Conservation (phyloP, 2,113 vertebrate species). For the Semicossyphus pulcher region DNA sequence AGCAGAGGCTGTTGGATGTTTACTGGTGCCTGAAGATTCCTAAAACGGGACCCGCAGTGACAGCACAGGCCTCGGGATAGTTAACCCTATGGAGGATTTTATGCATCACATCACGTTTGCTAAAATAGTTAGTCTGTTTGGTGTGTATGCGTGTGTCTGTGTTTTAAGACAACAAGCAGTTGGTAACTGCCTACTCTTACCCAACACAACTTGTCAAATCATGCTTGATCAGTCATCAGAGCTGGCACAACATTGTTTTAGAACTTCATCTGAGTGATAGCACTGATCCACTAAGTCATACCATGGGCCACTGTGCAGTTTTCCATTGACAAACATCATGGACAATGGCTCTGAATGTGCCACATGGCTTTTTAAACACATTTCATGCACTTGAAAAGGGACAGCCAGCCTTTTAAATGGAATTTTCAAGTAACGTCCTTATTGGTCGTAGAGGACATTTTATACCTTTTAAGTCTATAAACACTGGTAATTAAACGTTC, state of each 20-base stretch:
- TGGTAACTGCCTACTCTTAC: not conserved
- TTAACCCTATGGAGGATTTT: slow-evolving; percentile 56
- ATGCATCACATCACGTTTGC: slow-evolving; percentile 66
- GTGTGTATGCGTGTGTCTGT: slow-evolving; percentile 28
- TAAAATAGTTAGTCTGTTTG: slow-evolving; percentile 52
- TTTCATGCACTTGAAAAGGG: slow-evolving; percentile 56
- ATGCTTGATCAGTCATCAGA: slow-evolving; percentile 5
- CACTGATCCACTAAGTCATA: slow-evolving; percentile 3
- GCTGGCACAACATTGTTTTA: slow-evolving; percentile 17
- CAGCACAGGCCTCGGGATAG: slow-evolving; percentile 40
- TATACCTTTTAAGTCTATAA: slow-evolving; percentile 60
- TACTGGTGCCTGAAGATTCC: slow-evolving; percentile 62
- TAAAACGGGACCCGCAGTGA: slow-evolving; percentile 30
- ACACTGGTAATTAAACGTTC: slow-evolving; percentile 71
- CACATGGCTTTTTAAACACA: slow-evolving; percentile 57
- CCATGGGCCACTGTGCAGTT: slow-evolving; percentile 20
- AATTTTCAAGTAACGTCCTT: slow-evolving; percentile 44
- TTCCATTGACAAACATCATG: slow-evolving; percentile 37
- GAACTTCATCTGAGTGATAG: slow-evolving; percentile 7
- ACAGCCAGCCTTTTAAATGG: slow-evolving; percentile 48
- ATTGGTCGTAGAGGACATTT: slow-evolving; percentile 42
- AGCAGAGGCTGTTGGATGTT: slow-evolving; percentile 39
- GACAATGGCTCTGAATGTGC: slow-evolving; percentile 25
- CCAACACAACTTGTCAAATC: not conserved
- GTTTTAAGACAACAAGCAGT: slow-evolving; percentile 44